A percentile compares a stretch with the other conserved stretches of the same genome.
phyloP scores from a whole-genome alignment of 1,140 invertebrate species.

The Drosophila pallidifrons region DNA sequence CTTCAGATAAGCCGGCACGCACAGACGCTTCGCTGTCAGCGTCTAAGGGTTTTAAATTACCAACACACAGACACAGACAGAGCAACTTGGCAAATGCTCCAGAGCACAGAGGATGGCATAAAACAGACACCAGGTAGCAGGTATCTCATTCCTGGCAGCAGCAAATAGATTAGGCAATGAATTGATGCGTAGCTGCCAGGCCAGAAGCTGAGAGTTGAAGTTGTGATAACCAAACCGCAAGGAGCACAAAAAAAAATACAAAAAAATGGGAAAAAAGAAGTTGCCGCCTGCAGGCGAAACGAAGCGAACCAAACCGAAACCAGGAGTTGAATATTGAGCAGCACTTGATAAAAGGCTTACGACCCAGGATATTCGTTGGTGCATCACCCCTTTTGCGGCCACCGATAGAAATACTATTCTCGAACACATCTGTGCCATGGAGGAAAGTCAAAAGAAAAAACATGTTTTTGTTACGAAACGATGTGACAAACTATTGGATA shows the following conservation, averaged over 20 bases:
- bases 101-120: not conserved
- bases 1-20: conserved; percentile 69
- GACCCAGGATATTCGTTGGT: conserved; percentile 69
- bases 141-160: conserved; percentile 21
- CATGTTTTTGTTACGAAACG: conserved; percentile 57
- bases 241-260: conserved; percentile 14
- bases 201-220: conserved; percentile 68
- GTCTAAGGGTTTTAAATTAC: conserved; percentile 73
- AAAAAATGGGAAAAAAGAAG: conserved; percentile 41
- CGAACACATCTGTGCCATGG: not conserved
- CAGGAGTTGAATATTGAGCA: conserved; percentile 74
- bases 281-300: conserved; percentile 52
- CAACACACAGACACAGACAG: conserved; percentile 3
- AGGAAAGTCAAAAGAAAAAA: conserved; percentile 30
- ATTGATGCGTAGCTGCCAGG: conserved; percentile 80
- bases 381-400: conserved; percentile 49
- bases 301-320: conserved; percentile 14
- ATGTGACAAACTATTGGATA: conserved; percentile 63
- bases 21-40: conserved; percentile 74
- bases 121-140: conserved; percentile 43
- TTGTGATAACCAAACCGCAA: conserved; percentile 78
- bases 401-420: conserved; percentile 23
- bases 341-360: conserved; percentile 77
- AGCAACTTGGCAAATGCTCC: conserved; percentile 39
- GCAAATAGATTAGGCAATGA: conserved; percentile 81